Evolutionary conservation across 2,888 invertebrate genomes (phyloP), one percentile per base, ranked within the genome.

Genomic region (Eupithecia vulgata): DNA sequence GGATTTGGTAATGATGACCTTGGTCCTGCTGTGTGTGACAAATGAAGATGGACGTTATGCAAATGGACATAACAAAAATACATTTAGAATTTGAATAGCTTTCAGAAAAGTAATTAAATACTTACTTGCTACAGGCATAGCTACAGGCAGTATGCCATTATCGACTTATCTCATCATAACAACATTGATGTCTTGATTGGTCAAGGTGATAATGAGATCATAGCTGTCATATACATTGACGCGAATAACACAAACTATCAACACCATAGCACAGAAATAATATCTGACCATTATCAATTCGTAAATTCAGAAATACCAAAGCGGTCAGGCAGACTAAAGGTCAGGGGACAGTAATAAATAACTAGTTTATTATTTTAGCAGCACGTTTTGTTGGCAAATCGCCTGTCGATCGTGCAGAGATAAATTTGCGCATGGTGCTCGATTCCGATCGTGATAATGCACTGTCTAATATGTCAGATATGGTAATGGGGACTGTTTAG

Each of bases 301-400:
- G 35, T 48, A 40, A 65, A 70, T 42, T 57, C 42, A 21, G 37
- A 74, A 80, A 87, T 87, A 82, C 85, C 85, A 75, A 40, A 66
- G 84, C 85, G 85, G 85, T 85, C 85, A 82, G 37, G 67, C 76
- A 61, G 71, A 67, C 67, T 72, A 84, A 86, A 88, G 86, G 85
- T 86, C 85, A 85, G 80, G 85, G 84, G 78, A 64, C 45, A 48
- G 21, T 68, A 64, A 77, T 78, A 79, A 81, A 80, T 72, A 78
- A 71, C 75, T 75, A 67, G 66, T 72, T 69, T 71, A 73, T 70
- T 67, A 76, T 73, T 73, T 59, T 67, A 70, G 64, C 57, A n/a
- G 72, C 72, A 70, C 72, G 72, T 66, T 74, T 66, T 66, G 74
- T 76, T 73, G 67, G 67, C 72, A 76, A 76, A 74, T 71, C 74